Conservation (phyloP, 2,797 vertebrate genomes). For the Sebastolobus alascanus region DNA sequence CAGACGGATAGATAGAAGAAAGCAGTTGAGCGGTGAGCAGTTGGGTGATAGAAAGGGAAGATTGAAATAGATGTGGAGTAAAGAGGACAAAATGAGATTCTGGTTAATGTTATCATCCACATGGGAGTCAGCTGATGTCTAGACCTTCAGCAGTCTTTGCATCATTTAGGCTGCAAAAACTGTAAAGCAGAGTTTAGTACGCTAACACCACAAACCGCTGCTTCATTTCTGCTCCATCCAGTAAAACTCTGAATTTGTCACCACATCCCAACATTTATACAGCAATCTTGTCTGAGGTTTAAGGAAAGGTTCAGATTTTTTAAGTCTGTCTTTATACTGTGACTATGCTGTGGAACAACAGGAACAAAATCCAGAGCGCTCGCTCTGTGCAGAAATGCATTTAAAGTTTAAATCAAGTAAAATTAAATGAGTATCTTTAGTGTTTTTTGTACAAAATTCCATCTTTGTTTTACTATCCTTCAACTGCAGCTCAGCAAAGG, state of each 20-base stretch:
- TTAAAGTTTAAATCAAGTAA: not conserved
- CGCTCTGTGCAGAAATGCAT: not conserved
- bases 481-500: not conserved
- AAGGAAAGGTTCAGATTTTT: conserved; percentile 11
- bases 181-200: conserved; percentile 12
- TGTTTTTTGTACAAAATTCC: not conserved
- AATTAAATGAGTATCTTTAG: not conserved
- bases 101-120: conserved; percentile 31
- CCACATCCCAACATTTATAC: conserved; percentile 48
- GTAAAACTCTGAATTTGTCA: conserved; percentile 27
- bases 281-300: conserved; percentile 37
- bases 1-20: not conserved
- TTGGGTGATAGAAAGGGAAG: not conserved
- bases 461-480: not conserved
- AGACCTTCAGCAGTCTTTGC: not conserved
- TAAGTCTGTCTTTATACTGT: conserved; percentile 9
- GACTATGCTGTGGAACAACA: conserved; percentile 17
- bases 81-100: conserved; percentile 15
- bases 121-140: conserved; percentile 27
- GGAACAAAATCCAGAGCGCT: not conserved
- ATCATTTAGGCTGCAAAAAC: not conserved
- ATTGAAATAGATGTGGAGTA: not conserved
- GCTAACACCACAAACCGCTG: conserved; percentile 34
- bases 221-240: conserved; percentile 26
- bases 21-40: not conserved